Conservation (phyloP, 2,797 vertebrate genomes). For the Phalloptychus januarius region DNA sequence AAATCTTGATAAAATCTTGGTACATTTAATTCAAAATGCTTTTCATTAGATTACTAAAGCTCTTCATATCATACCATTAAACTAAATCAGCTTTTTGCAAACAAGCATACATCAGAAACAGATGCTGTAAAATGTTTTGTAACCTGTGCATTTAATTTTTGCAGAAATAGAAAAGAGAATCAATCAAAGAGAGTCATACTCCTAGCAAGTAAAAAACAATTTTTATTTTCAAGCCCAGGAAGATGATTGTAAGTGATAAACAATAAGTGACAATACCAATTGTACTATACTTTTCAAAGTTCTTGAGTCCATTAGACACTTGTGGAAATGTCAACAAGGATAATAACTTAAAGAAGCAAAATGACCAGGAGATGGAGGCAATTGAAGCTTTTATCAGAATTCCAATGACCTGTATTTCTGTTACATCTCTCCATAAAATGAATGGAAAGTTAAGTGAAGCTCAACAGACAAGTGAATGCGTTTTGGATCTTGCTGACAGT, state of each 20-base stretch:
- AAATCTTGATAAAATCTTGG: not conserved
- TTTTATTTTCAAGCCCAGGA: not conserved
- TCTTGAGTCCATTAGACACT: too few relatives aligned
- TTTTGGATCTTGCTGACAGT: not conserved
- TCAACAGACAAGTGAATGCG: not conserved
- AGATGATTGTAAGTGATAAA: not conserved
- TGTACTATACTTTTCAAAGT: not conserved
- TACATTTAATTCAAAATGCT: not conserved
- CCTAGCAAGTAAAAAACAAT: not conserved
- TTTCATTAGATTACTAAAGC: not conserved
- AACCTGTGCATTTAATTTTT: not conserved
- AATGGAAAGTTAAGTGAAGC: not conserved
- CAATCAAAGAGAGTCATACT: not conserved
- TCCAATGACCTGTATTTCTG: not conserved
- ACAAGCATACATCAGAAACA: not conserved
- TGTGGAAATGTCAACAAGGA: not conserved
- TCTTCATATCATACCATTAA: not conserved
- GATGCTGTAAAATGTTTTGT: not conserved
- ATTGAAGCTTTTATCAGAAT: not conserved
- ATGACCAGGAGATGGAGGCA: accelerated
- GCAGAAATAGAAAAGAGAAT: not conserved
- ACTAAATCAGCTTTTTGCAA: not conserved
- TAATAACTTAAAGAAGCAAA: not conserved
- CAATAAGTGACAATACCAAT: not conserved
- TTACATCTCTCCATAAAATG: not conserved